phyloP scores from a whole-genome alignment of 2,113 vertebrate genomes.

The Psephotus haematonotus region DNA sequence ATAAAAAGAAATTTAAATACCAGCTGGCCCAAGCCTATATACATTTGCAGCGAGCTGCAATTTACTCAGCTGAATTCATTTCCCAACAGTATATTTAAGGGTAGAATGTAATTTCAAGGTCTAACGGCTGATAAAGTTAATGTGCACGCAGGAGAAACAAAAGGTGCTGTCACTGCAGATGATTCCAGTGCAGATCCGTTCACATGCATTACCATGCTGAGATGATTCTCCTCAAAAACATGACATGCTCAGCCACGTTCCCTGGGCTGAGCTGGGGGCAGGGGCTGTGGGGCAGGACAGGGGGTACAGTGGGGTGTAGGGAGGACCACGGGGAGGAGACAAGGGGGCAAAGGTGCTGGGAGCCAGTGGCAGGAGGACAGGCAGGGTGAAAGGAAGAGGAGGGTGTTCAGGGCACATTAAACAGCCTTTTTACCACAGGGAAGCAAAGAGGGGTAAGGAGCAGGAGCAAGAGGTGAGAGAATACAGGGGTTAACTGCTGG shows the following conservation, averaged over 20 bases:
- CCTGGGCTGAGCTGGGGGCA: neutral
- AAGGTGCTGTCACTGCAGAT: constrained; percentile 24
- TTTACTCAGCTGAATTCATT: constrained; percentile 62
- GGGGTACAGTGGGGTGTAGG: accelerated
- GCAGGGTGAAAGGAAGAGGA: neutral
- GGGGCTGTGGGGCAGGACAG: neutral
- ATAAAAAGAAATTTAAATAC: constrained; percentile 38
- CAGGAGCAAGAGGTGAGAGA: neutral
- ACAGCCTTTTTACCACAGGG: neutral
- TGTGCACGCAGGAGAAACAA: neutral
- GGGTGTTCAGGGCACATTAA: neutral
- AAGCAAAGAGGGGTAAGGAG: neutral
- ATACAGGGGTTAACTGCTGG: neutral
- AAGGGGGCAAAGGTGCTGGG: neutral
- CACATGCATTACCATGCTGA: neutral
- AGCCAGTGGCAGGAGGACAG: neutral
- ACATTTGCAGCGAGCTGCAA: neutral
- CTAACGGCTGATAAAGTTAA: constrained; percentile 17
- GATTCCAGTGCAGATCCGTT: neutral
- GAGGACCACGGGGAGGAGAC: neutral
- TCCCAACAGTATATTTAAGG: constrained; percentile 45
- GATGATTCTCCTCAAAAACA: neutral
- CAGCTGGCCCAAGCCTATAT: neutral
- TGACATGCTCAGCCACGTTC: accelerated
- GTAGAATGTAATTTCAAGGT: constrained; percentile 61